These are phyloP conservation scores for Dastarcus helophoroides DNA, from an alignment of 2,888 invertebrate genomes.

Conservation along the genomic window DNA sequence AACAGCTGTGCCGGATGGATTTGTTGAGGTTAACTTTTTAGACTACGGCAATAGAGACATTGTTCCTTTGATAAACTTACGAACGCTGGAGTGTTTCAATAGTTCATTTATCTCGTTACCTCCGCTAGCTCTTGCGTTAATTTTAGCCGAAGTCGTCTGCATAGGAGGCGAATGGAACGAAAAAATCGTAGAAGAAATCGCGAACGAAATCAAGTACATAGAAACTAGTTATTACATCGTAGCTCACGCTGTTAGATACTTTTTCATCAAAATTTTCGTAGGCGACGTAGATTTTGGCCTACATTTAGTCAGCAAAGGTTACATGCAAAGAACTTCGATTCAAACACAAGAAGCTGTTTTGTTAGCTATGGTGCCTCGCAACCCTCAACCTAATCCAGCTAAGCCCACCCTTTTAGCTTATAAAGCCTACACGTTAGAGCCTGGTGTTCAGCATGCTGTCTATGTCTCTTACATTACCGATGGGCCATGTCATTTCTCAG, in stretches of 20 bases:
- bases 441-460: slow-evolving; percentile 52
- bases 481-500: slow-evolving; percentile 66
- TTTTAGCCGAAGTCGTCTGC: slow-evolving; percentile 43
- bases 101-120: slow-evolving; percentile 36
- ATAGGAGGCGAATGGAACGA: slow-evolving; percentile 42
- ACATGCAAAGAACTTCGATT: slow-evolving; percentile 39
- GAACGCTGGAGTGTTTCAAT: slow-evolving; percentile 45
- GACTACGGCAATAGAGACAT: slow-evolving; percentile 56
- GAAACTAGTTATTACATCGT: slow-evolving; percentile 32
- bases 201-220: slow-evolving; percentile 33
- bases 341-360: slow-evolving; percentile 39
- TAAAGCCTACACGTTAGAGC: slow-evolving; percentile 42
- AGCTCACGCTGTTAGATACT: slow-evolving; percentile 31
- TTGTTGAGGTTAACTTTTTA: slow-evolving; percentile 54
- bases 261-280: slow-evolving; percentile 40
- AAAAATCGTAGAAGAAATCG: slow-evolving; percentile 32
- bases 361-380: slow-evolving; percentile 20
- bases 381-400: slow-evolving; percentile 31
- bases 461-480: slow-evolving; percentile 68
- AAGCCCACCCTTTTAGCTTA: slow-evolving; percentile 42
- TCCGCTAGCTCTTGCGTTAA: slow-evolving; percentile 49
- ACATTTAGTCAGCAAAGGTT: slow-evolving; percentile 37
- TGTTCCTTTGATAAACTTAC: slow-evolving; percentile 46
- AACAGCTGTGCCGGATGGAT: slow-evolving; percentile 38
- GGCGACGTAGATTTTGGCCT: slow-evolving; percentile 41